Evolutionary conservation across 2,113 vertebrate species (phyloP), one percentile per base, ranked within the genome.

Genomic region (Marmota flaviventris): DNA sequence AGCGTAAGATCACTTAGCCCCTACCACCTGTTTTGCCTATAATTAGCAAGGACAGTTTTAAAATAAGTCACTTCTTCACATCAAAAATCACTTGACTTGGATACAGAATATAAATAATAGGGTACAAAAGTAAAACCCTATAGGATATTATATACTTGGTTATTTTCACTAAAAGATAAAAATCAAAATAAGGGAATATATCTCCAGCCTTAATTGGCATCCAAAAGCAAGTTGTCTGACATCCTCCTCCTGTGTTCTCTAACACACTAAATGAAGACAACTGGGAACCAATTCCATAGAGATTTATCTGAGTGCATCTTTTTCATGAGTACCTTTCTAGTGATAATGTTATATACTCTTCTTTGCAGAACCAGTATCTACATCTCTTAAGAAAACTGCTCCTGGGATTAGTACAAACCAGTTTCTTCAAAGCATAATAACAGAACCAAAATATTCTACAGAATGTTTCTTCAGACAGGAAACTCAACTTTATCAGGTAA

Each of bases 401-500:
- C 97, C 98, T 96, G 97, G 98, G 94, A 98, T 89, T 63, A 85
- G 27, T 93, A 93, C 96, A 94, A 75, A 98, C 34, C 93, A 95
- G 56, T 97, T 98, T 96, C 98, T 98, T 98, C 98, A 97, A 95
- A 95, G 97, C 2, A 70, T 90, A 95, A 56, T 95, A 93, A 96
- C 95, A 94, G 96, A 98, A 90, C 92, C 97, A 98, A 97, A 98
- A 94, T 96, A 93, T 97, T 58, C 97, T 98, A 79, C 94, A 94
- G 97, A 97, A 94, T 96, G 92, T 92, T 97, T 98, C 86, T 98
- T 94, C 97, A 98, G 97, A 96, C 96, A 98, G 85, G 97, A 99
- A 94, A 97, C 87, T 83, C 97, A 97, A 94, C 97, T 92, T 81
- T 97, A 97, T 96, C 98, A 98, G 98, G 98, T 98, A 98, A 98